Evolutionary conservation across 2,797 vertebrate species (phyloP), one percentile per base, ranked within the genome.

Genomic region (Vireo griseus): DNA sequence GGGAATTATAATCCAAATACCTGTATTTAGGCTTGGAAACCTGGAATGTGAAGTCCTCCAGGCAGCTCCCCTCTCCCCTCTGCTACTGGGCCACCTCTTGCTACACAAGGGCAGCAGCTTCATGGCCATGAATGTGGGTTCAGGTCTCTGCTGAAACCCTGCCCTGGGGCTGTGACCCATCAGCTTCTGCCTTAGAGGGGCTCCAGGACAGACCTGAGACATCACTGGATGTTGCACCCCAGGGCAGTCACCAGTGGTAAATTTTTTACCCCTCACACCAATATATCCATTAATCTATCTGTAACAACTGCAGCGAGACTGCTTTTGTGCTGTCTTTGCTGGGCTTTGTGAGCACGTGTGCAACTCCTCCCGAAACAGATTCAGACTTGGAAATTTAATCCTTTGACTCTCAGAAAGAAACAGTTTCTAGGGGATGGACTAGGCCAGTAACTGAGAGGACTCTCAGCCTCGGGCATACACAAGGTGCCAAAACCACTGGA

Each of bases 141-240:
- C 35, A 39, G 2, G 16, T 9, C 73, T 68, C 55, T 65, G 69
- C 42, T 80, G 42, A 83, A 59, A 54, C 63, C 20, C 58, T 75
- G 68, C 50, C 45, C 40, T 42, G 58, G 9, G 35, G 18, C 63
- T 52, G 40, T 59, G 25, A 45, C 28, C 42, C 15, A 1, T 25
- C 81, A 76, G 51, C 28, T 61, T 68, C 51, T 48, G 67, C 67
- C 44, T 42, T 42, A 21, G n/a, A 33, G 16, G 22, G 18, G 5
- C 28, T 45, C 29, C 13, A 33, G 45, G 14, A 63, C 45, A 92
- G 33, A 40, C 28, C 40, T 51, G 31, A 47, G 24, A 19, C 20
- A 17, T 22, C 39, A 50, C 29, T 2, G 7, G 24, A 26, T 1
- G 0, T 12, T 45, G 33, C n/a, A 22, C 5, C 29, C 16, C 29